Evolutionary conservation across 2,888 invertebrate genomes (phyloP), one percentile per base, ranked within the genome.

Genomic region (Taphrorychus bicolor): DNA sequence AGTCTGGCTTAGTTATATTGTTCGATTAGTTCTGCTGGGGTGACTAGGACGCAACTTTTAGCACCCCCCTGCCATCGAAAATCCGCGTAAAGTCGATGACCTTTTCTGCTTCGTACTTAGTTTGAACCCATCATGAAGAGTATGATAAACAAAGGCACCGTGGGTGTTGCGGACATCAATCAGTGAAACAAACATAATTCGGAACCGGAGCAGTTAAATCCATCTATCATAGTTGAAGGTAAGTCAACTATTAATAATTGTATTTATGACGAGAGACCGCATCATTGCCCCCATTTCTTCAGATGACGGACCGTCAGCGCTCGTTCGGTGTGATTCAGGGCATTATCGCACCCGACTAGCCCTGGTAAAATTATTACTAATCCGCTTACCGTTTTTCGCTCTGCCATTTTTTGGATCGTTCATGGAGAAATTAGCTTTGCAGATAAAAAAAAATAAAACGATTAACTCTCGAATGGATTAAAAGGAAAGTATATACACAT

Each of bases 11-110:
- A 74, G 77, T 78, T 77, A 77, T 77, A 77, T 73, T 75, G 71
- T 59, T 23, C 76, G 78, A 79, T 79, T 79, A 78, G 78, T 79
- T 79, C 77, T 75, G 76, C 76, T 75, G 77, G 78, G 79, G 77
- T 78, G 78, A 75, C 70, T 73, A 71, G 65, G 73, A 70, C 75
- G 70, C 62, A 72, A 59, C 64, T 69, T 65, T 57, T 53, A 40
- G 22, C 66, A 62, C 66, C 68, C n/a, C 71, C 63, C 49, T 59
- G 63, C 7, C 22, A 40, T 53, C 11, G 51, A 16, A 58, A 58
- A 45, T 58, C n/a, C n/a, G 48, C 14, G 23, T 40, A 58, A 58
- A 58, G 58, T 42, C 58, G 58, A 42, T 23, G 58, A 42, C 14
- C 58, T 45, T 58, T 51, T 21, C 32, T n/a, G 32, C 32, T 32